Conservation (phyloP, 1,140 invertebrate genomes). For the Teleopsis dalmanni region DNA sequence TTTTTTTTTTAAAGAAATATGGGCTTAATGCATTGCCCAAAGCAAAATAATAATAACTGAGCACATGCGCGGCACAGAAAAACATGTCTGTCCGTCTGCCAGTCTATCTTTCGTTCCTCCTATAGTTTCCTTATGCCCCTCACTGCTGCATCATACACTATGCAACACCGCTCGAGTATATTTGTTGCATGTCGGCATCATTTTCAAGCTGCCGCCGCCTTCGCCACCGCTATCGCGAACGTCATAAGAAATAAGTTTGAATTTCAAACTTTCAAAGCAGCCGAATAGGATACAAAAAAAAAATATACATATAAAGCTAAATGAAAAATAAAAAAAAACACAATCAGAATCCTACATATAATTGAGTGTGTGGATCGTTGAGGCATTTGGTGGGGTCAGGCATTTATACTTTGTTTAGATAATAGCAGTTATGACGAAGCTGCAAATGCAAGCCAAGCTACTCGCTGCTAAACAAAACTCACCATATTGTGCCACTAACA, state of each 20-base stretch:
- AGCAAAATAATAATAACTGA: conserved; percentile 8
- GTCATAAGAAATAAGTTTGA: background rate
- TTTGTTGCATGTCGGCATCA: conserved; percentile 5
- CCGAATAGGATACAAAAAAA: background rate
- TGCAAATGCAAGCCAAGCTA: too few relatives aligned
- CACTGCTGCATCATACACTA: background rate
- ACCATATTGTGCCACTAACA: too few relatives aligned
- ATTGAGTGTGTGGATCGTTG: background rate
- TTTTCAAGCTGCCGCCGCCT: conserved; percentile 5
- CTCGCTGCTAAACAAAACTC: too few relatives aligned
- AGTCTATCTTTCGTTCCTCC: background rate
- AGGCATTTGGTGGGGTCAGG: too few relatives aligned
- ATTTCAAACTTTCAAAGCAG: background rate
- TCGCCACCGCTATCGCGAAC: background rate
- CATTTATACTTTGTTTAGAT: too few relatives aligned
- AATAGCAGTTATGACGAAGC: too few relatives aligned
- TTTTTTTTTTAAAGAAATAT: too few relatives aligned
- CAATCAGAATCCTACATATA: background rate
- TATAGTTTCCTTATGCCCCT: background rate
- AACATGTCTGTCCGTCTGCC: background rate
- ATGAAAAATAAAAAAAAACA: conserved; percentile 1
- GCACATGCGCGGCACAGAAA: conserved; percentile 5
- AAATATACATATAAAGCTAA: background rate
- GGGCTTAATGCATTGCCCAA: too few relatives aligned
- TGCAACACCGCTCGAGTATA: background rate